Conservation (phyloP, 1,140 invertebrate species). For the Cyphomyrmex costatus region DNA sequence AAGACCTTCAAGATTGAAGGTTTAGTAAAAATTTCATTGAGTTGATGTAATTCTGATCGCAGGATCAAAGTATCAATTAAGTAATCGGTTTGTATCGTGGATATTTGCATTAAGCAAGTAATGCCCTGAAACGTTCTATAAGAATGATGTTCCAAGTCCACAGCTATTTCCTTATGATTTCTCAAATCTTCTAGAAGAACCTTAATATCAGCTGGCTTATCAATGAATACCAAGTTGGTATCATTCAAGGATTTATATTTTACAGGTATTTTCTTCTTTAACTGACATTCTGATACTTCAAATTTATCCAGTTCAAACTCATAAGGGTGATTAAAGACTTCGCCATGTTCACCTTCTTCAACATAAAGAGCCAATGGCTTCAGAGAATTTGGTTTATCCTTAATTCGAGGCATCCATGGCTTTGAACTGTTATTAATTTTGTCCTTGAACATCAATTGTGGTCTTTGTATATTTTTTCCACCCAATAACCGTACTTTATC, state of each 20-base stretch:
- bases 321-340: conserved; percentile 93
- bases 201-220: conserved; percentile 89
- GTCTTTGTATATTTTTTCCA: conserved; percentile 92
- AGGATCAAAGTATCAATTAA: conserved; percentile 96
- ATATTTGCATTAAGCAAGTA: conserved; percentile 98
- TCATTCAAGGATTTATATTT: conserved; percentile 88
- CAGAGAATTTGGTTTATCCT: conserved; percentile 95
- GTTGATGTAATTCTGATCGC: conserved; percentile 92
- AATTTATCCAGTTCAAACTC: conserved; percentile 94
- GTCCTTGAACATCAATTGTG: conserved; percentile 95
- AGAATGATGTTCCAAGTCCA: conserved; percentile 96
- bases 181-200: conserved; percentile 90
- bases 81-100: conserved; percentile 95
- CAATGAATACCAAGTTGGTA: conserved; percentile 91
- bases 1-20: conserved; percentile 97
- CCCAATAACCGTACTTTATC: conserved; percentile 89
- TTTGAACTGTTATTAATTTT: conserved; percentile 93
- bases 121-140: conserved; percentile 94
- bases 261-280: conserved; percentile 84
- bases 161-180: conserved; percentile 91
- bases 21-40: conserved; percentile 98
- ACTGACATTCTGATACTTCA: conserved; percentile 86
- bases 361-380: conserved; percentile 92
- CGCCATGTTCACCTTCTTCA: conserved; percentile 89
- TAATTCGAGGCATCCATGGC: conserved; percentile 93